Evolutionary conservation across 1,140 invertebrate species (phyloP).

Genomic region (Drosophila ananassae): DNA sequence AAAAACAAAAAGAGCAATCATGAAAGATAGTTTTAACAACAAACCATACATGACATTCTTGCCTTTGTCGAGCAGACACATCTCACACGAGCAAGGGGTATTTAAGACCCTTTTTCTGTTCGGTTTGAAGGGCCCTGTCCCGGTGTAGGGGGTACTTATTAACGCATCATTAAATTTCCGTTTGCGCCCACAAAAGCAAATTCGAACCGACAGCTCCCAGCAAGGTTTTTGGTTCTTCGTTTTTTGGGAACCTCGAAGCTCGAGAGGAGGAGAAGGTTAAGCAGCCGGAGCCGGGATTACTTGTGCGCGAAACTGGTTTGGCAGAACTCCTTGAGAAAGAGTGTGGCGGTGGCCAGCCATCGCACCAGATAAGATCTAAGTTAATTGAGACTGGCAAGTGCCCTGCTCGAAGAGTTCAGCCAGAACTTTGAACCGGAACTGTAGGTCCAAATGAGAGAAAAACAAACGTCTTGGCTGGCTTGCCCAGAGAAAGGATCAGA

Average conservation of each 20-base stretch:
- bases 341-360: slow-evolving; percentile 15
- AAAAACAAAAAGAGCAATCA: slow-evolving; percentile 29
- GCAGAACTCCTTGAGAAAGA: slow-evolving; percentile 29
- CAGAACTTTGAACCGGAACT: slow-evolving; percentile 51
- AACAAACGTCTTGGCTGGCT: slow-evolving; percentile 35
- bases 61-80: slow-evolving; percentile 45
- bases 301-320: slow-evolving; percentile 66
- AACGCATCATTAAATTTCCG: slow-evolving; percentile 73
- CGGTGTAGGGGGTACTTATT: slow-evolving; percentile 60
- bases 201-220: slow-evolving; percentile 54
- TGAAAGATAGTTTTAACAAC: slow-evolving; percentile 11
- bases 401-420: slow-evolving; percentile 46
- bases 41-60: slow-evolving; percentile 47
- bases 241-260: background rate
- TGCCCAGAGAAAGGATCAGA: slow-evolving; percentile 63
- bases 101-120: slow-evolving; percentile 55
- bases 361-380: slow-evolving; percentile 65
- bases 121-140: slow-evolving; percentile 28
- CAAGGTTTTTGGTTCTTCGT: background rate
- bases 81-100: slow-evolving; percentile 32
- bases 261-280: slow-evolving; percentile 28
- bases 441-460: background rate
- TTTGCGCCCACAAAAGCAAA: slow-evolving; percentile 63
- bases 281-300: slow-evolving; percentile 17
- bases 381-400: slow-evolving; percentile 73